These are phyloP conservation scores for Trachelus troglodyta DNA, from an alignment of 2,888 invertebrate species.

Conservation along the genomic window DNA sequence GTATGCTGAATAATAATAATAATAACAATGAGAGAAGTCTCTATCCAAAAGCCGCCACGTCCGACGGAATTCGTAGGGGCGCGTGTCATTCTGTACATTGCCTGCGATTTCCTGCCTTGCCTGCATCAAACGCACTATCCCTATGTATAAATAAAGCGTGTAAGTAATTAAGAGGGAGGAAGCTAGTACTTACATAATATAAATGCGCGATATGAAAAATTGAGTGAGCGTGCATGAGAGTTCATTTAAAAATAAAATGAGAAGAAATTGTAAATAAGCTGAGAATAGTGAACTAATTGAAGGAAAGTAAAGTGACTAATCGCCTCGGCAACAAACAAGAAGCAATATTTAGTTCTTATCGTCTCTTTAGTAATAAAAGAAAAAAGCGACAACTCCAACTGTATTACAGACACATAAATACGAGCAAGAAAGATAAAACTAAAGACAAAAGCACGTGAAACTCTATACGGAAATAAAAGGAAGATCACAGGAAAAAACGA, in stretches of 20 bases:
- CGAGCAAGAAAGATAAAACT: conserved; percentile 9
- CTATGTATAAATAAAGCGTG: conserved; percentile 26
- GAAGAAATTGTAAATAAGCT: conserved; percentile 38
- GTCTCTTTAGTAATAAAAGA: conserved; percentile 49
- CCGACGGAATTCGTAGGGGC: neutral
- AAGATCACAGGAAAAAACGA: neutral
- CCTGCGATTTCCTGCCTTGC: conserved; percentile 52
- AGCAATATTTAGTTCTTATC: conserved; percentile 65
- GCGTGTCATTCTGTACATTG: conserved; percentile 46
- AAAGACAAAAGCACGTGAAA: conserved; percentile 33
- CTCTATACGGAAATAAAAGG: neutral
- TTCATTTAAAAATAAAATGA: neutral
- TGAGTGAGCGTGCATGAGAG: conserved; percentile 3
- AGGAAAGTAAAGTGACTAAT: conserved; percentile 48
- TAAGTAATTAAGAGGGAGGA: conserved; percentile 14
- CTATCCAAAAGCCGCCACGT: neutral
- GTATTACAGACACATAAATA: conserved; percentile 4
- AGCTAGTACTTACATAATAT: conserved; percentile 30
- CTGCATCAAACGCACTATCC: conserved; percentile 50
- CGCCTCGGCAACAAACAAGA: conserved; percentile 53
- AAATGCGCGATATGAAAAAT: conserved; percentile 20
- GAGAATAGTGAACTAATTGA: conserved; percentile 53
- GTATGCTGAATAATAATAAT: neutral
- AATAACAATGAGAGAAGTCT: neutral
- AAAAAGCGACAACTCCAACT: conserved; percentile 10